These are phyloP conservation scores for Prochilodus magdalenae DNA, from an alignment of 2,113 vertebrate species.

Conservation along the genomic window DNA sequence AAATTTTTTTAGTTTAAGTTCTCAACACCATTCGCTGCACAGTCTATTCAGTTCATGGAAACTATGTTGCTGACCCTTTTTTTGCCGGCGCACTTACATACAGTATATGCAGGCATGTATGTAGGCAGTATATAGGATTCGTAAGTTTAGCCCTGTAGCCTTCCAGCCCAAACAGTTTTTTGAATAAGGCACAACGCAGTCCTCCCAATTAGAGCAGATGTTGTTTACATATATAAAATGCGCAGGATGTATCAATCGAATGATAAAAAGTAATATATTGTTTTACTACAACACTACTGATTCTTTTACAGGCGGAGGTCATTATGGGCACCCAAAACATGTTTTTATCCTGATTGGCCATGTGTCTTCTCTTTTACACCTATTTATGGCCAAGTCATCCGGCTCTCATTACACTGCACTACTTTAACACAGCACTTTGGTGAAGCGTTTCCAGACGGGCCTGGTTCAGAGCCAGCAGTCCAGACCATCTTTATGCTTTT, in stretches of 20 bases:
- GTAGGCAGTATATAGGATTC: too few relatives aligned
- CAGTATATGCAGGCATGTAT: too few relatives aligned
- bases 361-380: background rate
- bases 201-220: too few relatives aligned
- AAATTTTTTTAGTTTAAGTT: too few relatives aligned
- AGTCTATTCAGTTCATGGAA: too few relatives aligned
- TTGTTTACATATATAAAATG: too few relatives aligned
- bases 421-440: conserved; percentile 47
- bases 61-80: too few relatives aligned
- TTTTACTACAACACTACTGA: background rate
- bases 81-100: too few relatives aligned
- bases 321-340: background rate
- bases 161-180: too few relatives aligned
- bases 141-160: too few relatives aligned
- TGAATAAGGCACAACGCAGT: too few relatives aligned
- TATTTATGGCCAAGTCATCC: conserved; percentile 56
- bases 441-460: conserved; percentile 48
- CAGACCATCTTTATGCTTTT: background rate
- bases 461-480: conserved; percentile 18
- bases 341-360: background rate
- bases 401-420: conserved; percentile 53
- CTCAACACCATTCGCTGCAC: too few relatives aligned
- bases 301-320: background rate
- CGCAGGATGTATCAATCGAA: conserved; percentile 16
- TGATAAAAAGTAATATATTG: background rate